A percentile compares a stretch with the other conserved stretches of the same genome.
Conservation (phyloP, 2,888 invertebrate species). For the Hyles lineata region DNA sequence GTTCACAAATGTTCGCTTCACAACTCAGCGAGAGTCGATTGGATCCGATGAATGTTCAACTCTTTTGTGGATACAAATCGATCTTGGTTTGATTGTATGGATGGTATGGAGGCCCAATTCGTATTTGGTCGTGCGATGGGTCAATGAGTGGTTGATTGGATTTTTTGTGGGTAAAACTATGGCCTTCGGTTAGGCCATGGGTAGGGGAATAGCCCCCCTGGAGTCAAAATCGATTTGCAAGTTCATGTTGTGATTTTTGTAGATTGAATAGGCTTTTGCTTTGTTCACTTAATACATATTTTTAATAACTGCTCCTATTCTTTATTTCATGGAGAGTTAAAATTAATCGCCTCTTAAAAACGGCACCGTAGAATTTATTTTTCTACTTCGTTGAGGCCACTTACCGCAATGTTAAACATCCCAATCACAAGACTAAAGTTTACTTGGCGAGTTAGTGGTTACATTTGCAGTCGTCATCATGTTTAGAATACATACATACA, state of each 20-base stretch:
- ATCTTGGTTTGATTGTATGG: constrained; percentile 74
- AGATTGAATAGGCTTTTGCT: background rate
- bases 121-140: constrained; percentile 17
- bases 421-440: too few species aligned
- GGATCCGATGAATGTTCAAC: constrained; percentile 73
- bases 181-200: constrained; percentile 7
- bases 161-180: constrained; percentile 26
- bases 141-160: constrained; percentile 30
- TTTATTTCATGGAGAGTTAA: background rate
- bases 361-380: too few species aligned
- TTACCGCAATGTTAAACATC: too few species aligned
- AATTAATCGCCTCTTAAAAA: too few species aligned
- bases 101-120: constrained; percentile 42
- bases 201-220: constrained; percentile 12
- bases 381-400: too few species aligned
- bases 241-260: background rate
- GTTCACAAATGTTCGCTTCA: constrained; percentile 73
- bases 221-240: constrained; percentile 20
- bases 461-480: too few species aligned
- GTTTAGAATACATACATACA: too few species aligned
- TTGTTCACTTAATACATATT: background rate
- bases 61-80: constrained; percentile 78
- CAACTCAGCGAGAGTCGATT: constrained; percentile 71
- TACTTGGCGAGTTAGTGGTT: too few species aligned
- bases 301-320: background rate